Evolutionary conservation across 2,113 vertebrate genomes (phyloP), one percentile per base, ranked within the genome.

Genomic region (Hydrolagus affinis): DNA sequence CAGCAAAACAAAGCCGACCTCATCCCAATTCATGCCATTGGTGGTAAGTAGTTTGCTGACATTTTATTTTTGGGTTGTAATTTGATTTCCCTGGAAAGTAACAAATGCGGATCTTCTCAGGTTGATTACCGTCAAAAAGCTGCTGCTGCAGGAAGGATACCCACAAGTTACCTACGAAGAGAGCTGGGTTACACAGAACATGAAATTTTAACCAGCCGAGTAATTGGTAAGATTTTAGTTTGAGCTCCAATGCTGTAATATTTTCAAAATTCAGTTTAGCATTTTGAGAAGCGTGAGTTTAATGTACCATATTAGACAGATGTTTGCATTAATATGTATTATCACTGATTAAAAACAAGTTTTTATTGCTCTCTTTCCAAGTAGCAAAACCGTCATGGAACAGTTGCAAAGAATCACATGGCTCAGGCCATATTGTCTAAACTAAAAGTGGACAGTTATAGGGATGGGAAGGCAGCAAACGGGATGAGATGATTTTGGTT

Each of bases 71-170:
- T 72, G n/a, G 30, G 6, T 23, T 15, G 0, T 3, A 87, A 86
- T 32, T 59, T 86, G 87, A 66, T 83, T 86, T 17, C 87, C 77
- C 86, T 76, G 85, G 0, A 75, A 85, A 0, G 57, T 57, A 87
- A 44, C 72, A 70, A 32, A 32, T 10, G 56, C 57, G n/a, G 62
- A 62, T 80, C 21, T 85, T 85, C 56, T 89, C 91, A 99, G 98
- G 98, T 99, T 87, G 97, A 99, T 89, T 99, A 99, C 89, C 94
- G 96, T 76, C 97, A 98, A 90, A 99, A 99, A 90, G 96, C 96
- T 87, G 98, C 98, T 28, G 98, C 98, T 86, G 96, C 97, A 21
- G 98, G 98, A 88, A 95, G 97, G 88, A 99, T 99, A 89, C 98
- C 97, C 74, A 99, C 97, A n/a, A 99, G 98, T 90, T 93, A 99